Evolutionary conservation across 2,113 vertebrate species (phyloP).

Genomic region (Trochalopteron elliotii): DNA sequence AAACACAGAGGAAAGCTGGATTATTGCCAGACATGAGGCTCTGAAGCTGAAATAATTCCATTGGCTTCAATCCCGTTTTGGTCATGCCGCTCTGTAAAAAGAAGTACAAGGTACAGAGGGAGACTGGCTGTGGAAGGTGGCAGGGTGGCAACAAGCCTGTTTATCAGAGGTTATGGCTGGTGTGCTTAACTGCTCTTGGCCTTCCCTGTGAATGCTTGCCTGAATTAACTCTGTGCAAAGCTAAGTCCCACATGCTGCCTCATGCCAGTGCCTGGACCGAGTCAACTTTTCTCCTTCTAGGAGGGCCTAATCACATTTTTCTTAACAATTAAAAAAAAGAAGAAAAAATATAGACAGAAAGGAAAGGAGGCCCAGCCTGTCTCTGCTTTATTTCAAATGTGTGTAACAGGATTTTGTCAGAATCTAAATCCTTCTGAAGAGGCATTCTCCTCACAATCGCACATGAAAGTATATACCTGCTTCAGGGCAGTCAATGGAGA

Average conservation of each 20-base stretch:
- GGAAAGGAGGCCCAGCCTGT: background rate
- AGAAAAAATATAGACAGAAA: fast-evolving
- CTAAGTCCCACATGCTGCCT: background rate
- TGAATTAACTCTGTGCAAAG: background rate
- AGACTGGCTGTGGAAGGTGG: background rate
- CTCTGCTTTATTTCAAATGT: background rate
- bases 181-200: background rate
- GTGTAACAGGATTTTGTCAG: background rate
- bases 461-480: background rate
- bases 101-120: background rate
- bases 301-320: background rate
- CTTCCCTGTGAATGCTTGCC: background rate
- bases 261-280: fast-evolving
- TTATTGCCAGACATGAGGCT: background rate
- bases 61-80: background rate
- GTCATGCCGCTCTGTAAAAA: background rate
- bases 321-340: background rate
- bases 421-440: background rate
- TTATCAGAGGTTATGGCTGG: background rate
- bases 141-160: background rate
- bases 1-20: background rate
- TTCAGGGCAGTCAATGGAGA: background rate
- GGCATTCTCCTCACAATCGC: background rate
- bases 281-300: background rate
- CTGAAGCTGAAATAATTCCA: background rate